Conservation (phyloP, 2,113 vertebrate species). For the Plectropomus leopardus region DNA sequence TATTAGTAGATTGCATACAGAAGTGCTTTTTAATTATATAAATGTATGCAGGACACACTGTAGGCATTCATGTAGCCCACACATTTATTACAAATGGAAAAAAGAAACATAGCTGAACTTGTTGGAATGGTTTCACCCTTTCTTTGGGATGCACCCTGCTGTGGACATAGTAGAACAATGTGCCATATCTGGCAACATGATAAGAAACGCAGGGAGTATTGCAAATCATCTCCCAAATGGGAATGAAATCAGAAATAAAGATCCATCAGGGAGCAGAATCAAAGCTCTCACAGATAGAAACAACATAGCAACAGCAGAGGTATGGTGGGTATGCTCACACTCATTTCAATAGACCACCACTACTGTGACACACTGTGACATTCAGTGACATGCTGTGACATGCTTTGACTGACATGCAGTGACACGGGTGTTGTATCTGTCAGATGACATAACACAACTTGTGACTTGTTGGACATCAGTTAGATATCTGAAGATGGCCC, state of each 20-base stretch:
- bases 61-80: too few relatives aligned
- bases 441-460: neutral
- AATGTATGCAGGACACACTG: neutral
- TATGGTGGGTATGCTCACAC: neutral
- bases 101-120: neutral
- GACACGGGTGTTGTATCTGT: too few relatives aligned
- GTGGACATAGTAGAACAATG: neutral
- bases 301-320: neutral
- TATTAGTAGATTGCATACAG: neutral
- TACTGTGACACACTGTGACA: neutral
- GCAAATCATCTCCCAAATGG: neutral
- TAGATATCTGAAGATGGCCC: neutral
- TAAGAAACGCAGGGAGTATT: slow-evolving; percentile 4
- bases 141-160: neutral
- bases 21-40: neutral
- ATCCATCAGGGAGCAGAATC: neutral
- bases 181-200: neutral
- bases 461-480: neutral
- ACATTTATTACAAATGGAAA: neutral
- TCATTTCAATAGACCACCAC: neutral
- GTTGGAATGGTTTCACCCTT: neutral
- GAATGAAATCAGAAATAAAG: slow-evolving; percentile 7
- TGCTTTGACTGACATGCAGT: neutral
- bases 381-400: neutral
- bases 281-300: neutral